Base-by-base conservation (phyloP, 1,140 invertebrate species). In the Zaprionus ornatus region DNA sequence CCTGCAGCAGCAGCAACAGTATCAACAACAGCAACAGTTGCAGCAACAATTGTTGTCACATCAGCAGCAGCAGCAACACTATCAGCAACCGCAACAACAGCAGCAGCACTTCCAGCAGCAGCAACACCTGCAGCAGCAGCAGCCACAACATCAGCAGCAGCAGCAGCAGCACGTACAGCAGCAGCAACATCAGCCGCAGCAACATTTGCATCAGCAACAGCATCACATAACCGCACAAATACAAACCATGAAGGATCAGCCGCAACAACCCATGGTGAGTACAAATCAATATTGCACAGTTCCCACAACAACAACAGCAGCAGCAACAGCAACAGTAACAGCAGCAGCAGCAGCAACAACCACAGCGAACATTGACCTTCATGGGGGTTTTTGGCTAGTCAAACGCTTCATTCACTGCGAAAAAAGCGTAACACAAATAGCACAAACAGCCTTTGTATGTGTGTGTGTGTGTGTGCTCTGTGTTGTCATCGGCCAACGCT, bases 201-300 rank as follows among this genome's bases (percentile, higher is more conserved):
- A 91, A 71, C 91, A 92, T 70, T 83, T 92, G 78, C 82, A 80
- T 70, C 80, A 85, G 57, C 91, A 92, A 76, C 85, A 91, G 68
- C 91, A 92, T 80, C 91, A 92, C 82, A 90, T 92, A 78, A 90
- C 91, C 63, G 88, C 91, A 90, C 91, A 92, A 91, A 92, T 92
- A 59, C 92, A 92, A 84, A 91, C 90, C 78, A 92, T 92, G 92
- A 92, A 92, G 79, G 92, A 92, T 82, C 92, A 92, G 85, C 92
- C 92, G 67, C 92, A 92, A 70, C 92, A 92, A 75, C 92, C 92
- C 25, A 92, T 92, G 92, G 92, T 92, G 62, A 92, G 87, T 86
- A 23, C 19, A 60, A 9, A 55, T 32, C 27, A 57, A 17, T 23
- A 21, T 23, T 7, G 19, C n/a, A 60, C 32, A 67, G n/a, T 29